Base-by-base conservation (phyloP, 2,113 vertebrate species). In the Anhinga anhinga region DNA sequence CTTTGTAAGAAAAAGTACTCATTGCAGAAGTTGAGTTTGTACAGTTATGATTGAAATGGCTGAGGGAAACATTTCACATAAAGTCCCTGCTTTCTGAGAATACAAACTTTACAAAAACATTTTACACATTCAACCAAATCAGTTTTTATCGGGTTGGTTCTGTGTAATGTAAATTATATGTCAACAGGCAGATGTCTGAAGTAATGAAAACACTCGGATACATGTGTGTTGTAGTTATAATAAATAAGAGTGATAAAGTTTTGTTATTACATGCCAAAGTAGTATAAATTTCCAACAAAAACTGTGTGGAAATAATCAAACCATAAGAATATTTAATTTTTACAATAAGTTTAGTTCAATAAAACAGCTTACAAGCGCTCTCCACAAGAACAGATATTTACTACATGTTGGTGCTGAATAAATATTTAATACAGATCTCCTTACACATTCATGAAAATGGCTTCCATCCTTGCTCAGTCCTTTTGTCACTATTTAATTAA, bases 141-240 rank as follows among this genome's bases (percentile, higher is more conserved):
- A 78, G 27, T 21, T 94, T 95, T 87, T 45, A 73, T 40, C 2
- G 5, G 32, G 21, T 49, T 76, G 27, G 30, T 65, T 74, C 77
- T 91, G 36, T 61, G 26, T 85, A 84, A 71, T 65, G 30, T 72
- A 82, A 88, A 53, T 76, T 91, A 15, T 82, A 53, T 61, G 65
- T 96, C 70, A 93, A 91, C 58, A 76, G 36, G 49, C 70, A 95
- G 86, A 82, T 87, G 66, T 82, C 65, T 85, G 55, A 89, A 85
- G 40, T 91, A 95, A 91, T 93, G 73, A 95, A 95, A 97, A 77
- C 17, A 69, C 40, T 84, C 34, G 83, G 62, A 59, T 89, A 74
- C 45, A 40, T 29, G 8, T 66, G 52, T 70, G 53, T 62, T 91
- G 49, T 34, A 87, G 65, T 76, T 80, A 65, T 12, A 93, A 87